These are phyloP conservation scores for Microtus oregoni DNA, from an alignment of 2,113 vertebrate genomes.

Conservation along the genomic window DNA sequence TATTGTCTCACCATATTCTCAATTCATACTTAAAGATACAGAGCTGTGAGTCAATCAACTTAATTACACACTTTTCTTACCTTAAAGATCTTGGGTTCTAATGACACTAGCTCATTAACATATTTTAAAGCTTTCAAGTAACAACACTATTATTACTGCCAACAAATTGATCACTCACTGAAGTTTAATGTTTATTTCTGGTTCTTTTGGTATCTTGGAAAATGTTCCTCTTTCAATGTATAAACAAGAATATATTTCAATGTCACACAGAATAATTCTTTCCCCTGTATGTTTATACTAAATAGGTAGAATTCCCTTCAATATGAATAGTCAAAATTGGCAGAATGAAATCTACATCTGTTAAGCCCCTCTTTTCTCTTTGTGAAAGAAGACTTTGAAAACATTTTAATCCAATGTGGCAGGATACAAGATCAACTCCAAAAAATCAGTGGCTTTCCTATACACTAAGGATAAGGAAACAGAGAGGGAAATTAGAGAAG, in stretches of 20 bases:
- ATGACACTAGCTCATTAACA: conserved; percentile 7
- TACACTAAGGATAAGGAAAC: no score
- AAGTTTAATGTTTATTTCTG: not conserved
- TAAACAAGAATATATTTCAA: conserved; percentile 7
- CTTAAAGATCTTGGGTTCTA: not conserved
- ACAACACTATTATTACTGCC: not conserved
- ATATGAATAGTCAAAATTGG: not conserved
- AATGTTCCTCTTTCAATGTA: not conserved
- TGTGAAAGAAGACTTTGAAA: not conserved
- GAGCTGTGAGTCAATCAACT: not conserved
- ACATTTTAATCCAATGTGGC: conserved; percentile 14
- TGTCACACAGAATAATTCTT: conserved; percentile 3
- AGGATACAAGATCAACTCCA: no score
- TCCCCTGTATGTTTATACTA: not conserved
- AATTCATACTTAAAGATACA: not conserved
- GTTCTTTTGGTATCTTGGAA: not conserved
- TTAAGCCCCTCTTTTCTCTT: not conserved
- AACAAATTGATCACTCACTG: not conserved
- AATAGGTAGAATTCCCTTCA: not conserved
- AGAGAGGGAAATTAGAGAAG: no score
- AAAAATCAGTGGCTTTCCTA: no score
- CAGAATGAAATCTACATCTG: conserved; percentile 5
- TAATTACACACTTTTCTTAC: not conserved
- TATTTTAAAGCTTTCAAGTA: conserved; percentile 20
- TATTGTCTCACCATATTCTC: not conserved